Evolutionary conservation across 2,888 invertebrate genomes (phyloP).

Genomic region (Habrosyne pyritoides): DNA sequence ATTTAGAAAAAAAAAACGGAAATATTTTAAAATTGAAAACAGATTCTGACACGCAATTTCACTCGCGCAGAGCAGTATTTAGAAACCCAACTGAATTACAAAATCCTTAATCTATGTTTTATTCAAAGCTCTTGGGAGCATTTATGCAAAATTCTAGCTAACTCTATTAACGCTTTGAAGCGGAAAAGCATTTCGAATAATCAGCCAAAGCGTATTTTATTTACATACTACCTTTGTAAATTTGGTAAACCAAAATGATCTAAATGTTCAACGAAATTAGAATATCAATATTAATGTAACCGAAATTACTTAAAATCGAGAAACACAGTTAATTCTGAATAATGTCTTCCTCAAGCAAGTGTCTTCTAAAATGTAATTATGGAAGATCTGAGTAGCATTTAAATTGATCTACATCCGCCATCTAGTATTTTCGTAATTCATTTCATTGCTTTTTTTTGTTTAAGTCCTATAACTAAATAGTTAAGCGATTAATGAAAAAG

Average conservation of each 20-base stretch:
- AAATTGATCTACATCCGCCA: too few species aligned
- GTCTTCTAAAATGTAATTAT: too few species aligned
- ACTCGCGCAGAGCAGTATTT: background rate
- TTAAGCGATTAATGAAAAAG: too few species aligned
- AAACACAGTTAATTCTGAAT: too few species aligned
- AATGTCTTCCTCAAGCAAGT: too few species aligned
- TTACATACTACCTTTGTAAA: background rate
- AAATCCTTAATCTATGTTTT: slow-evolving; percentile 2
- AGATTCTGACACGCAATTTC: background rate
- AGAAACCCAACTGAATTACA: background rate
- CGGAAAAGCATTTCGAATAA: slow-evolving; percentile 4
- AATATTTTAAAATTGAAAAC: background rate
- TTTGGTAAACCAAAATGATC: background rate
- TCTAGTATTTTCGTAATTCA: too few species aligned
- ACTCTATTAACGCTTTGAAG: slow-evolving; percentile 5
- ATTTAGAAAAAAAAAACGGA: too few species aligned
- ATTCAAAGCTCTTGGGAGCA: slow-evolving; percentile 1
- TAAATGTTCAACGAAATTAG: background rate
- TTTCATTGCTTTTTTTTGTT: too few species aligned
- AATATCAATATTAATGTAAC: too few species aligned
- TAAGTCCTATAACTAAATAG: too few species aligned
- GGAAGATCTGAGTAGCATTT: too few species aligned
- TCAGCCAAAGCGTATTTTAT: background rate
- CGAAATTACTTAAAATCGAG: too few species aligned
- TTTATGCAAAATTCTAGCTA: slow-evolving; percentile 4